Evolutionary conservation across 2,113 vertebrate genomes (phyloP).

Genomic region (Montifringilla adamsi): DNA sequence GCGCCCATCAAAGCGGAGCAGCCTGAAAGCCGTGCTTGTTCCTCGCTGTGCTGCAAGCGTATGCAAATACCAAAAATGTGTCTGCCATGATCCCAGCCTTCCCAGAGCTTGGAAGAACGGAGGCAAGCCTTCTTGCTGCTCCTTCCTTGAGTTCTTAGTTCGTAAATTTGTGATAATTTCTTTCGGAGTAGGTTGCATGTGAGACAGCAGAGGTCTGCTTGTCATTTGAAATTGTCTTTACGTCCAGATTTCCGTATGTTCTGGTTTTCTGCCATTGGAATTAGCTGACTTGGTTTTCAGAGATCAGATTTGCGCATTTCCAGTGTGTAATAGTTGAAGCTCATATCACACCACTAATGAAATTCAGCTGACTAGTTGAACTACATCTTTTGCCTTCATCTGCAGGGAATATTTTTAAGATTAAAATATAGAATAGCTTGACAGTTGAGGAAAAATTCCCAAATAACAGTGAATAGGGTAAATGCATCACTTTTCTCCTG

Average conservation of each 20-base stretch:
- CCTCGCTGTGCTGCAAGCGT: neutral
- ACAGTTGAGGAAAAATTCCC: neutral
- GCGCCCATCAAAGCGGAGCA: neutral
- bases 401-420: neutral
- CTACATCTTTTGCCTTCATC: neutral
- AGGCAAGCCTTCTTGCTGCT: neutral
- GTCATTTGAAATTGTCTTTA: neutral
- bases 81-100: neutral
- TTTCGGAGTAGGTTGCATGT: neutral
- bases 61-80: neutral
- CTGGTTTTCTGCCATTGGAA: neutral
- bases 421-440: neutral
- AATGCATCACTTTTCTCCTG: neutral
- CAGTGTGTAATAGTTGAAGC: neutral
- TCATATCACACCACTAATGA: neutral
- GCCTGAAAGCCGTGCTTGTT: neutral
- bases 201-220: neutral
- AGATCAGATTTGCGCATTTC: neutral
- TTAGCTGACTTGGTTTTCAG: neutral
- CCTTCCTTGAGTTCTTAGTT: neutral
- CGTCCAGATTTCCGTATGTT: neutral
- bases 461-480: neutral
- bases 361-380: neutral
- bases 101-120: neutral
- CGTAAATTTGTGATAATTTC: neutral